Evolutionary conservation across 2,797 vertebrate species (phyloP), one percentile per base, ranked within the genome.

Genomic region (Leucoraja ocellata): DNA sequence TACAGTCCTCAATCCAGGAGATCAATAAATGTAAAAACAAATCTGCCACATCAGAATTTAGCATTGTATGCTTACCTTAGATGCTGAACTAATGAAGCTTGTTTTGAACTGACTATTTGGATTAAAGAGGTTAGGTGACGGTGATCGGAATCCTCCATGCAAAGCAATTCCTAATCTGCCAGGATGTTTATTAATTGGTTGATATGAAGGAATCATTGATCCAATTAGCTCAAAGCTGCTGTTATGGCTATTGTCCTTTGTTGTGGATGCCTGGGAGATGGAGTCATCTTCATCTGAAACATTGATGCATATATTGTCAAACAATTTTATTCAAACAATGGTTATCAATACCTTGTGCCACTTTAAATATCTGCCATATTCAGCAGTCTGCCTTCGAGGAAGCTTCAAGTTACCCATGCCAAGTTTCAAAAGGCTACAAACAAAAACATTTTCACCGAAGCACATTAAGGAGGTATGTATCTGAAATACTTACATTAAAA

Each of bases 161-260:
- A 94, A 93, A 74, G 94, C 95, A 71, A 96, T 94, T 7, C 96
- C 97, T 4, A 92, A 92, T 58, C 97, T 96, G 0, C 97, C 97
- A 25, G 95, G 54, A 1, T 97, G 96, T 46, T 97, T 97, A 94
- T 94, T 98, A 93, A 97, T 96, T 0, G 98, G 99, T 94, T 99
- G 99, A 94, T 99, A 99, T 0, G 98, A 99, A 0, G 98, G 98
- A 93, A 99, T 98, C 96, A 98, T 99, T 93, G 98, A 99, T 46
- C 97, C 97, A 6, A 97, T 97, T 9, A 99, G 95, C 94, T 99
- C 99, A 94, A 99, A 99, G 96, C 99, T 99, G 96, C 98, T 99
- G 95, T 99, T 99, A 94, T 99, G 98, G 95, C 98, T 99, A 95
- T 95, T 98, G 92, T 99, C 98, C 94, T 99, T 99, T 0, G 96